phyloP scores from a whole-genome alignment of 1,140 invertebrate genomes.

The Drosophila ercepeae region DNA sequence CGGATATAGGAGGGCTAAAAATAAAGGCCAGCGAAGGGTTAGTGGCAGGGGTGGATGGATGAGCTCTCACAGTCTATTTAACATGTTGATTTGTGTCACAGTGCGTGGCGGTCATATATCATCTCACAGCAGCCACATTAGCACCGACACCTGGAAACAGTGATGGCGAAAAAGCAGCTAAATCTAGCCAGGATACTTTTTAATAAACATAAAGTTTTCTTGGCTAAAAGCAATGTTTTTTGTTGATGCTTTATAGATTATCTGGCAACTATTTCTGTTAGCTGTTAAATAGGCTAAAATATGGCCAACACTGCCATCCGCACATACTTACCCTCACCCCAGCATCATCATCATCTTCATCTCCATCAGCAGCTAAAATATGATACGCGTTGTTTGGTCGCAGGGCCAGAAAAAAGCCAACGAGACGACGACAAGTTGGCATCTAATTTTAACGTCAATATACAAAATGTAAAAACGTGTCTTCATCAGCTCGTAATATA shows the following conservation, averaged over 20 bases:
- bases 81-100: constrained; percentile 72
- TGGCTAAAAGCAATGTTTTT: not conserved
- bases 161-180: not conserved
- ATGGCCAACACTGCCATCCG: not conserved
- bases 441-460: constrained; percentile 82
- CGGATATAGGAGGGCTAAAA: constrained; percentile 18
- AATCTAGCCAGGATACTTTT: not conserved
- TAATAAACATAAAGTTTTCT: not conserved
- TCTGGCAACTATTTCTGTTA: not conserved
- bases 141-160: constrained; percentile 45
- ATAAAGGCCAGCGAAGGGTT: constrained; percentile 3
- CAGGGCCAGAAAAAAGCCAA: constrained; percentile 17
- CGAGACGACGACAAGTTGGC: constrained; percentile 72
- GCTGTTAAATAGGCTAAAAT: not conserved
- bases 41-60: not conserved
- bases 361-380: constrained; percentile 66
- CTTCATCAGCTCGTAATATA: constrained; percentile 77
- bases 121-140: constrained; percentile 50
- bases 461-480: constrained; percentile 79
- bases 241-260: not conserved
- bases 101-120: constrained; percentile 65
- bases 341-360: constrained; percentile 50
- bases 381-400: constrained; percentile 75
- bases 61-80: constrained; percentile 62
- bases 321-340: constrained; percentile 30